Percentiles rank a stretch among this genome's conserved stretches.
These are phyloP conservation scores for Caenorhabditis becei DNA, from an alignment of 2,888 invertebrate species.

Conservation along the genomic window DNA sequence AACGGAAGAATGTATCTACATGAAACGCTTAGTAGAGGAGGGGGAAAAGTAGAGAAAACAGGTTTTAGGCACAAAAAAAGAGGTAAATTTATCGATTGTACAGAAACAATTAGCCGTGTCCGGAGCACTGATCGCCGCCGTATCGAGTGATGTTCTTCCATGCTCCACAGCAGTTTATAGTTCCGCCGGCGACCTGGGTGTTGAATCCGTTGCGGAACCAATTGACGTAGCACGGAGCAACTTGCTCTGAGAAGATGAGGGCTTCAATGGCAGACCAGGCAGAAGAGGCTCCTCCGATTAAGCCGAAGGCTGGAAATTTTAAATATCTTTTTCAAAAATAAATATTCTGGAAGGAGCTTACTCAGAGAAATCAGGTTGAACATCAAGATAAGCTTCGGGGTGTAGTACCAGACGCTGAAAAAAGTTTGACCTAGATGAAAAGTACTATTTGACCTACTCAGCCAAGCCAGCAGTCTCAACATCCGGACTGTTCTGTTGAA, in stretches of 20 bases:
- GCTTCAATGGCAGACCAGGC: slow-evolving; percentile 64
- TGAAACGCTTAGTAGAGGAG: slow-evolving; percentile 3
- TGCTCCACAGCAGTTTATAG: slow-evolving; percentile 61
- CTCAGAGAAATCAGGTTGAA: slow-evolving; percentile 61
- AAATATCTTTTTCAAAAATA: not conserved
- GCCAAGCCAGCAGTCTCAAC: slow-evolving; percentile 39
- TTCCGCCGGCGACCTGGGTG: slow-evolving; percentile 15
- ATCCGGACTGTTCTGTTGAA: slow-evolving; percentile 54
- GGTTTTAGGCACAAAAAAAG: not conserved
- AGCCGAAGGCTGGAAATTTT: slow-evolving; percentile 62
- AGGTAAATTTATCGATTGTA: not conserved
- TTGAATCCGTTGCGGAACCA: slow-evolving; percentile 60
- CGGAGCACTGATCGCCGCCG: not conserved
- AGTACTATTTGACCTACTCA: slow-evolving; percentile 35
- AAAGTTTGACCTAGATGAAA: too few relatives aligned
- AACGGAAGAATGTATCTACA: not conserved
- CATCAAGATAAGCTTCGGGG: slow-evolving; percentile 53
- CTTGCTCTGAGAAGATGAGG: slow-evolving; percentile 52
- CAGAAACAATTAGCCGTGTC: slow-evolving; percentile 5
- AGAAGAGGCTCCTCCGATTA: slow-evolving; percentile 66
- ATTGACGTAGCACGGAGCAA: slow-evolving; percentile 65
- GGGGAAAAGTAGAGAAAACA: not conserved
- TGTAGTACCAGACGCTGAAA: slow-evolving; percentile 57
- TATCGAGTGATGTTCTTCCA: slow-evolving; percentile 55
- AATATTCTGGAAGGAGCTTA: slow-evolving; percentile 27